Conservation (phyloP, 2,888 invertebrate species). For the Clistopyga incitator region DNA sequence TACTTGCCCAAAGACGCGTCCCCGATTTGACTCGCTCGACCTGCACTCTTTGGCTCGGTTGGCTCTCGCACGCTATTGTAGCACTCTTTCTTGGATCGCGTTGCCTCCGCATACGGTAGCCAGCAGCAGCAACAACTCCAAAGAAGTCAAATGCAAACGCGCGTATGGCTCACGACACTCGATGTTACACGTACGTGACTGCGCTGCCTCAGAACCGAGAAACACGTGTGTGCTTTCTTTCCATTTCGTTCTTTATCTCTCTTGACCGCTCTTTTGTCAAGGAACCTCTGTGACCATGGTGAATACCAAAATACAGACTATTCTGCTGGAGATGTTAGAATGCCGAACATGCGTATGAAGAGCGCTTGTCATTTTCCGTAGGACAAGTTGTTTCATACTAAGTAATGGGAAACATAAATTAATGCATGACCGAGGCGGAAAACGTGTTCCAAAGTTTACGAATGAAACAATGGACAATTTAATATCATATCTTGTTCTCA, state of each 20-base stretch:
- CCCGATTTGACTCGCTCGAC: conserved; percentile 78
- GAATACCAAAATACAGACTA: conserved; percentile 57
- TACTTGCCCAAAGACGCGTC: conserved; percentile 59
- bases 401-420: conserved; percentile 8
- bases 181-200: conserved; percentile 53
- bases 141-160: conserved; percentile 62
- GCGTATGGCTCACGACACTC: conserved; percentile 13
- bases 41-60: conserved; percentile 61
- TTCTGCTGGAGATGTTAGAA: conserved; percentile 31
- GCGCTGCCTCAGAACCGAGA: conserved; percentile 18
- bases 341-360: conserved; percentile 30
- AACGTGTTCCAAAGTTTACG: background rate
- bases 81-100: conserved; percentile 62
- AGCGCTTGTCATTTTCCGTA: conserved; percentile 37
- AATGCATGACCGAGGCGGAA: no score
- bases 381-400: conserved; percentile 21
- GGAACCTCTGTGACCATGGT: conserved; percentile 34
- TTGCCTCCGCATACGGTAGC: conserved; percentile 60
- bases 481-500: background rate
- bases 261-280: conserved; percentile 47
- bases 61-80: conserved; percentile 64
- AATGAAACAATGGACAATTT: background rate
- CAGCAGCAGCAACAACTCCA: conserved; percentile 21
- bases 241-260: conserved; percentile 44
- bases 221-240: conserved; percentile 40